Percentiles rank a stretch among this genome's conserved stretches.
Conservation (phyloP, 1,140 invertebrate genomes). For the Drosophila grimshawi region DNA sequence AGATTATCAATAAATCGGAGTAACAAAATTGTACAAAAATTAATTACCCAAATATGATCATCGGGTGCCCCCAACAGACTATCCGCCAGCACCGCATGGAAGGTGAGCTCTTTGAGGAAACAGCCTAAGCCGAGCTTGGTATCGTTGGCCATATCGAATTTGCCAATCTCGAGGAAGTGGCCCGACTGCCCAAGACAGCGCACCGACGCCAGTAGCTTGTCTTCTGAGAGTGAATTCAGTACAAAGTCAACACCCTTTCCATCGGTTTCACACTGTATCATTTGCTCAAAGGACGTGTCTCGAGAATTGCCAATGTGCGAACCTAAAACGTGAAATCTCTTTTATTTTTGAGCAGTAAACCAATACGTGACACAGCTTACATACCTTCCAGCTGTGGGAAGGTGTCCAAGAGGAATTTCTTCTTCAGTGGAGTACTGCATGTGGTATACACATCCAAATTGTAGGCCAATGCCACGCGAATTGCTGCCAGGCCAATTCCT, state of each 20-base stretch:
- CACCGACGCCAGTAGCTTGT: conserved; percentile 89
- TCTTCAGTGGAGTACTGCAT: conserved; percentile 90
- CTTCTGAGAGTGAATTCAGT: conserved; percentile 89
- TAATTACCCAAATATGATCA: conserved; percentile 84
- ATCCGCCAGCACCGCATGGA: conserved; percentile 95
- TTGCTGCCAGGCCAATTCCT: conserved; percentile 94
- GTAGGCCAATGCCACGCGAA: conserved; percentile 90
- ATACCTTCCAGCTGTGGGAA: conserved; percentile 88
- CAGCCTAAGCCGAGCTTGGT: conserved; percentile 89
- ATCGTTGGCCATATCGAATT: conserved; percentile 89
- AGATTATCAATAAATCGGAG: neutral
- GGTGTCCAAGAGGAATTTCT: conserved; percentile 89
- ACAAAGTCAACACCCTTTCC: conserved; percentile 89
- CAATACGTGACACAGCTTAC: neutral
- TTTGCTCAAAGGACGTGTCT: conserved; percentile 87
- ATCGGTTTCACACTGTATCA: conserved; percentile 86
- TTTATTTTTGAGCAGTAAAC: neutral
- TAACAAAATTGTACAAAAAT: neutral
- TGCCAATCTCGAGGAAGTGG: conserved; percentile 91
- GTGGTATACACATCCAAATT: conserved; percentile 91
- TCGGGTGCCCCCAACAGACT: conserved; percentile 87
- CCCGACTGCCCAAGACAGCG: conserved; percentile 90
- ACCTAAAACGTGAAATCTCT: conserved; percentile 72
- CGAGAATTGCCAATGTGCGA: conserved; percentile 87
- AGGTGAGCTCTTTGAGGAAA: conserved; percentile 93